phyloP scores from a whole-genome alignment of 1,140 invertebrate genomes.

The Drosophila gunungcola region DNA sequence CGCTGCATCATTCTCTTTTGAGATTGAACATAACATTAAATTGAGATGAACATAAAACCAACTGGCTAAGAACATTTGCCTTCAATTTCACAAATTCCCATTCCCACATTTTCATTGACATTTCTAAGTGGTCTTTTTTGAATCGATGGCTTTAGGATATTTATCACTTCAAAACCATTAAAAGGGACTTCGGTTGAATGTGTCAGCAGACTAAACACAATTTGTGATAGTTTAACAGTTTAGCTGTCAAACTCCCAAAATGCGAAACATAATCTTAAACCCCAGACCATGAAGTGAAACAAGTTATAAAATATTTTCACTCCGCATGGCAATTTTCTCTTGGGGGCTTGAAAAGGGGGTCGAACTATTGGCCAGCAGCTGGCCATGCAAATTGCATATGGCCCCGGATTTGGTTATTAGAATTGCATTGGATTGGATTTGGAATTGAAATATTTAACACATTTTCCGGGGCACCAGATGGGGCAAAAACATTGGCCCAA shows the following conservation, averaged over 20 bases:
- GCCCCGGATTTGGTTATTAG: constrained; percentile 74
- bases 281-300: constrained; percentile 39
- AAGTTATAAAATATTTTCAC: constrained; percentile 69
- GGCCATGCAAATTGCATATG: constrained; percentile 73
- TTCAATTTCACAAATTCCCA: constrained; percentile 17
- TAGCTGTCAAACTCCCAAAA: constrained; percentile 28
- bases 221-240: constrained; percentile 41
- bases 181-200: constrained; percentile 5
- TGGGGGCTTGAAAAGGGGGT: neutral
- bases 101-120: neutral
- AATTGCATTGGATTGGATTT: constrained; percentile 79
- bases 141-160: constrained; percentile 16
- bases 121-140: constrained; percentile 13
- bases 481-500: constrained; percentile 2
- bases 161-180: constrained; percentile 46
- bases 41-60: neutral
- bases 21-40: too few species aligned
- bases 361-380: constrained; percentile 61
- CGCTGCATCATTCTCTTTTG: neutral
- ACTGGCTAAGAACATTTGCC: neutral
- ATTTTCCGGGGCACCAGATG: constrained; percentile 35
- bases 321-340: constrained; percentile 15
- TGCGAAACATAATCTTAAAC: constrained; percentile 28
- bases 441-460: constrained; percentile 80
- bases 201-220: constrained; percentile 33